Evolutionary conservation across 92 coral and sea anemone genomes (phyloP).

Genomic region (Phymanthus crucifer): DNA sequence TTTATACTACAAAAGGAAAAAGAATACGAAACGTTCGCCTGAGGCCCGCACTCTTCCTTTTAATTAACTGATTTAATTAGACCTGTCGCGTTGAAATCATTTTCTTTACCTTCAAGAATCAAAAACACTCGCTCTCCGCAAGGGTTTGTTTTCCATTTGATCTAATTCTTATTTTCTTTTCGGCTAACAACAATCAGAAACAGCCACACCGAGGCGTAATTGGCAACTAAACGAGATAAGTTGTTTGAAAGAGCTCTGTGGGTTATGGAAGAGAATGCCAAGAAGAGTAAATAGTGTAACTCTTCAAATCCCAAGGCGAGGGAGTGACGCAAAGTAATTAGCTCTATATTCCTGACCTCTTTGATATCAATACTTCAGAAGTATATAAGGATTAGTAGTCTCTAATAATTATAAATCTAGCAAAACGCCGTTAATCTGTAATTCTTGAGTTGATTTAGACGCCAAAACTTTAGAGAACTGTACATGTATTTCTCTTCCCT

Average conservation of each 20-base stretch:
- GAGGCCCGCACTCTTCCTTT: background rate
- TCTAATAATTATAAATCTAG: too few species aligned
- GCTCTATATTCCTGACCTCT: background rate
- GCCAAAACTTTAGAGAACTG: too few species aligned
- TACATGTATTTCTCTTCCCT: background rate
- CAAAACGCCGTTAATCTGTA: too few species aligned
- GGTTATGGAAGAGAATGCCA: background rate
- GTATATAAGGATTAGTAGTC: too few species aligned
- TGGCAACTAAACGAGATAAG: background rate
- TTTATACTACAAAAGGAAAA: background rate
- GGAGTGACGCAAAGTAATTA: background rate
- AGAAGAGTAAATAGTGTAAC: background rate
- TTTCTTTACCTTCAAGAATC: background rate
- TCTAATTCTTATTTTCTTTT: background rate
- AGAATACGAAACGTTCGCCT: background rate
- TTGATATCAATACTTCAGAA: too few species aligned
- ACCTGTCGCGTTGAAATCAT: background rate
- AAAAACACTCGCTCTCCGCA: background rate
- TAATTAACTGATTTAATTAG: conserved; percentile 4
- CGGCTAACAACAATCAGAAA: background rate
- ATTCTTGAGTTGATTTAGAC: too few species aligned
- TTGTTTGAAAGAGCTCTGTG: background rate
- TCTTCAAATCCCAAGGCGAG: background rate
- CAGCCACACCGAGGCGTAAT: background rate
- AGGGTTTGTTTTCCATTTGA: background rate